Evolutionary conservation across 2,888 invertebrate species (phyloP), one percentile per base, ranked within the genome.

Genomic region (Mythimna loreyi): DNA sequence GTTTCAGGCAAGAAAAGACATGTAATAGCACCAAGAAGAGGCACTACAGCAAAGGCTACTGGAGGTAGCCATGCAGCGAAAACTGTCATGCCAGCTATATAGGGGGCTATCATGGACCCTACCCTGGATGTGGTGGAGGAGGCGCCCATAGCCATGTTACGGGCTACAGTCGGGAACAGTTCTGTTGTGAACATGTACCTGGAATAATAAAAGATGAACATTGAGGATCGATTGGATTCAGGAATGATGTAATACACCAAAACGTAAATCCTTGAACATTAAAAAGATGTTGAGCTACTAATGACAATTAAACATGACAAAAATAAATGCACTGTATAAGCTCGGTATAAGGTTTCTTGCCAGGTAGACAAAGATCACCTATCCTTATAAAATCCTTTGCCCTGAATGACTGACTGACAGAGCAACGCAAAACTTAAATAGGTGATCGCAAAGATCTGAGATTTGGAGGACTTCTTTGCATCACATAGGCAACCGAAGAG

Each of bases 61-160:
- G 90, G 88, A n/a, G 90, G 87, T 1, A 86, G 59, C 89, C 88
- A 90, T 0, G 66, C 52, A 7, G 81, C 78, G 3, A 78, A 64
- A 2, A 76, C 64, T 3, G 71, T 64, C 21, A 86, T 72, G 0
- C 89, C 86, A 40, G 96, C 96, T 61, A 96, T 94, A 87, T 97
- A 97, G 2, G 97, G 97, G 7, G 97, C 96, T 64, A 96, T 85
- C 92, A 97, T 96, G 1, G 96, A 96, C 21, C 97, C 97, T 43
- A 96, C 90, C 63, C 97, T 92, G 45, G 96, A 96, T 36, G 96
- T 92, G 85, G 96, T 97, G 13, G 97, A 97, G 79, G 96, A 96
- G 6, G 94, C 94, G 3, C 96, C 96, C 89, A 97, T 93, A 28
- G 96, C 92, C 73, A 97, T 96, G 83, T 97, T 96, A 67, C 97